A percentile compares a stretch with the other conserved stretches of the same genome.
Conservation (phyloP, 2,113 vertebrate genomes). For the Aspidoscelis tigris region DNA sequence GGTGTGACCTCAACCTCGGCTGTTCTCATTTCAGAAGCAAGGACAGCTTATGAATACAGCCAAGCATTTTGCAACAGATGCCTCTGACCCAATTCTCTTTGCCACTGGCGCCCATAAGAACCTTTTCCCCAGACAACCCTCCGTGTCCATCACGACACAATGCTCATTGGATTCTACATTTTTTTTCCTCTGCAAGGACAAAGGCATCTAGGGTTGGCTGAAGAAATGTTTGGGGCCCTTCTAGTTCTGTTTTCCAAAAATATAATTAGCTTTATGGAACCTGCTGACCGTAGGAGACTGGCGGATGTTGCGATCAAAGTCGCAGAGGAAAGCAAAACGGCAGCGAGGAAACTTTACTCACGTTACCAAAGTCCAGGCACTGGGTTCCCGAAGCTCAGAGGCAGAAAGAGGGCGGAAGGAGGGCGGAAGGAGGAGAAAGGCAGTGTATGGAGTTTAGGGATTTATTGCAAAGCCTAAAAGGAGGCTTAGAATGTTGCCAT, state of each 20-base stretch:
- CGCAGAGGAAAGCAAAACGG: not conserved
- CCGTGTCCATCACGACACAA: too few species aligned
- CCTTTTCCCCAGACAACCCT: too few species aligned
- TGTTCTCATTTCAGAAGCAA: too few species aligned
- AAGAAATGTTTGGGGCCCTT: not conserved
- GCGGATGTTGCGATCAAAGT: not conserved
- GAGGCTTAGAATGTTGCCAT: not conserved
- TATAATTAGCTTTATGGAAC: not conserved
- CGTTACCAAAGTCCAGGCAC: not conserved
- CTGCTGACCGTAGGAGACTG: not conserved
- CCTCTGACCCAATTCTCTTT: too few species aligned
- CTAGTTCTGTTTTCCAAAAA: not conserved
- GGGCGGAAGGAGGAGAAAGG: too few species aligned
- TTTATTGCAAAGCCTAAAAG: not conserved
- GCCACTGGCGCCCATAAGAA: too few species aligned
- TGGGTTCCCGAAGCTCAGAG: not conserved
- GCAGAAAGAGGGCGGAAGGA: not conserved
- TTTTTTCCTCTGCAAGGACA: not conserved
- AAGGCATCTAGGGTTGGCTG: not conserved
- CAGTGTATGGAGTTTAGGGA: not conserved
- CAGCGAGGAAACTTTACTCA: too few species aligned
- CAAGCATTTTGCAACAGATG: too few species aligned
- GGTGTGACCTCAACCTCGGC: too few species aligned
- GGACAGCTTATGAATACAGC: too few species aligned
- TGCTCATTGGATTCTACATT: too few species aligned